Base-by-base conservation (phyloP, 2,888 invertebrate species). In the Mallateleia sp. region DNA sequence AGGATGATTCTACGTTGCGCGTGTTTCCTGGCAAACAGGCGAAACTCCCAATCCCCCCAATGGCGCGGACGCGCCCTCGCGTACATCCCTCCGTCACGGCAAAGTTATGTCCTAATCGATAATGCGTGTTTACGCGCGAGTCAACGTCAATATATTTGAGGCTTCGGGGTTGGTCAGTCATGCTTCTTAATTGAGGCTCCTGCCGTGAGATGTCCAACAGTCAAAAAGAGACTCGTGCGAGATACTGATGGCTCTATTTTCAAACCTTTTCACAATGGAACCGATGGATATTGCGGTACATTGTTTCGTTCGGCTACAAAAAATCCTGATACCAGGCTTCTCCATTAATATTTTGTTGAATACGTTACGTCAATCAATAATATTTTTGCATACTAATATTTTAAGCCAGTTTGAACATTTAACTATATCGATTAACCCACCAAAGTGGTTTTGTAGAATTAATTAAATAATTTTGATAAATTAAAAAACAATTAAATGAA, bases 21-120 rank as follows among this genome's bases (percentile, higher is more conserved):
- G 93, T 91, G 91, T 93, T 92, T 92, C 92, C 89, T 89, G 88
- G 91, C 94, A 93, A 94, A 94, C 94, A 93, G 93, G 93, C 90
- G 91, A 88, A 86, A 79, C 82, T 72, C 69, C 89, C 90, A 72
- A 89, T 90, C 91, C 82, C 89, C 85, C 80, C 66, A 75, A 50
- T 56, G 56, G 80, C 62, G 66, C 83, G 91, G 93, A 92, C 92
- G 92, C 91, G 92, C 93, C 94, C 93, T 90, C 91, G 89, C 79
- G 91, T 90, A 92, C 90, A 92, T 90, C 67, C 69, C 81, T 80
- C 82, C 69, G 79, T 87, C 64, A 90, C 34, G 88, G 58, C 60
- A 78, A 93, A 92, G 88, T 93, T 81, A 90, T 92, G 93, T 91
- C 92, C 82, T 74, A 88, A 92, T 91, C 89, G 89, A 90, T 90